A percentile compares a stretch with the other conserved stretches of the same genome.
These are phyloP conservation scores for Dromiciops gliroides DNA, from an alignment of 2,113 vertebrate species.

Conservation along the genomic window DNA sequence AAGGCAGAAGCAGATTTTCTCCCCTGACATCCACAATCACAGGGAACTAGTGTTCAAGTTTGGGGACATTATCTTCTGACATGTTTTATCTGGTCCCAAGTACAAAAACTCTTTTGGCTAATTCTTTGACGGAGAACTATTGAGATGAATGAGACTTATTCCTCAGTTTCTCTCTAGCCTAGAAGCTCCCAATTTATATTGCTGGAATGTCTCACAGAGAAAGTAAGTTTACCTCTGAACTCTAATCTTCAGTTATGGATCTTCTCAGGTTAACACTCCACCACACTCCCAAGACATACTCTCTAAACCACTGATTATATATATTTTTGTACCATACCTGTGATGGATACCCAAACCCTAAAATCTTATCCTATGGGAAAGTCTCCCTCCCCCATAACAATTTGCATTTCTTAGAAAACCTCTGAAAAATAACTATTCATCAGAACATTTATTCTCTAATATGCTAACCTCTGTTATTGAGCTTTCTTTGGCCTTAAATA, in stretches of 20 bases:
- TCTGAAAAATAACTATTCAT: background rate
- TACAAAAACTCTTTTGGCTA: background rate
- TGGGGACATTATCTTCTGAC: background rate
- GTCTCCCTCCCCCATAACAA: background rate
- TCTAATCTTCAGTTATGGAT: background rate
- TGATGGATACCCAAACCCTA: background rate
- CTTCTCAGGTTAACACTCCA: background rate
- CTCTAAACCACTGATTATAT: background rate
- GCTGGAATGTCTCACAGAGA: background rate
- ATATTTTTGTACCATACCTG: background rate
- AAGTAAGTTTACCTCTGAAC: background rate
- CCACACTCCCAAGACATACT: background rate
- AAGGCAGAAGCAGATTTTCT: background rate
- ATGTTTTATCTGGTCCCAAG: background rate
- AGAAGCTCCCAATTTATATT: background rate
- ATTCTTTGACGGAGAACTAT: background rate
- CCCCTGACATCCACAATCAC: background rate
- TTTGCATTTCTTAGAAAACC: background rate
- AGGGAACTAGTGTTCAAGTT: background rate
- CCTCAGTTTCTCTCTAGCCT: background rate
- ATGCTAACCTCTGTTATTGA: background rate
- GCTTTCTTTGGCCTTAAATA: background rate
- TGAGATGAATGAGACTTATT: background rate
- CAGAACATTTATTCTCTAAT: background rate
- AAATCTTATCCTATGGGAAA: background rate